phyloP scores from a whole-genome alignment of 35 echinoderm and acorn worm genomes.

The Ptychodera flava region DNA sequence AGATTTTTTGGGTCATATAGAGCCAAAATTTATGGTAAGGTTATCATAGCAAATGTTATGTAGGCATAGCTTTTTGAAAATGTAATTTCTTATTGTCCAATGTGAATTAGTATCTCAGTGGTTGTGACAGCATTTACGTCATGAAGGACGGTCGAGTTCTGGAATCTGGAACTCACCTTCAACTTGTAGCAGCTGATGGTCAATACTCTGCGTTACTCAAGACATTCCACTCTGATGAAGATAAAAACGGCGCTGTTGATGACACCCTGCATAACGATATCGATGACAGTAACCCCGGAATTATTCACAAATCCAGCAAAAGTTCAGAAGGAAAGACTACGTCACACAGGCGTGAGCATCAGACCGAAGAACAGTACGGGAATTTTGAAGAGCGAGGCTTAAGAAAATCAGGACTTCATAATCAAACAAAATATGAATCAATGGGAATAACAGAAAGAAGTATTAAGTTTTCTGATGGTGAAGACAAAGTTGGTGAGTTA shows the following conservation, averaged over 20 bases:
- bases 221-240: slow-evolving; percentile 75
- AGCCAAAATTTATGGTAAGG: not conserved
- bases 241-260: slow-evolving; percentile 53
- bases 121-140: slow-evolving; percentile 74
- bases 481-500: no score
- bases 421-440: not conserved
- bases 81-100: not conserved
- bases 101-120: slow-evolving; percentile 67
- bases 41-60: not conserved
- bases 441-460: not conserved
- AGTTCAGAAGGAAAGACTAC: slow-evolving; percentile 41
- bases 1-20: not conserved
- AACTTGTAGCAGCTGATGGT: slow-evolving; percentile 46
- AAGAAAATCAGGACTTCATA: not conserved
- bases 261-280: no score
- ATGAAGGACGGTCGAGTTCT: slow-evolving; percentile 66
- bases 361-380: slow-evolving; percentile 24
- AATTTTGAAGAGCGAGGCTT: not conserved
- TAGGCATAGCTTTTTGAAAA: not conserved
- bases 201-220: slow-evolving; percentile 70
- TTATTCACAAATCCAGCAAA: slow-evolving; percentile 25
- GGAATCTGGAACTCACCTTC: slow-evolving; percentile 60
- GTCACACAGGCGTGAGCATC: slow-evolving; percentile 31
- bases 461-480: no score
- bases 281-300: slow-evolving; percentile 27